phyloP scores from a whole-genome alignment of 2,888 invertebrate genomes.

The Leucophora obtusa region DNA sequence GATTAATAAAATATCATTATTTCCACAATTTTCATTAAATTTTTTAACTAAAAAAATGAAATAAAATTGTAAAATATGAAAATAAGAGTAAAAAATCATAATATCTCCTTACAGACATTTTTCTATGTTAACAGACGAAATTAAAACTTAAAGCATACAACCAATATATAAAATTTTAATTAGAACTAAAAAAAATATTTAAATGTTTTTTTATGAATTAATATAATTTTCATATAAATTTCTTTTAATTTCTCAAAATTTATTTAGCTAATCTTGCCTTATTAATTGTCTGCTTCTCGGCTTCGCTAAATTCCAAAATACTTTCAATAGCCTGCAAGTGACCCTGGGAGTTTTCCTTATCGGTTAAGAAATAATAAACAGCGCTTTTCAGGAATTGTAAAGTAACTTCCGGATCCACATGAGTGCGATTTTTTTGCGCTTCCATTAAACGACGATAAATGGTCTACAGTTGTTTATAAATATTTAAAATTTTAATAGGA shows the following conservation, averaged over 20 bases:
- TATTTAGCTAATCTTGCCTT: slow-evolving; percentile 81
- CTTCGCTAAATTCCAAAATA: slow-evolving; percentile 91
- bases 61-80: neutral
- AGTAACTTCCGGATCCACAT: slow-evolving; percentile 93
- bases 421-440: slow-evolving; percentile 85
- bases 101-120: neutral
- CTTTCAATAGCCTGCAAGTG: slow-evolving; percentile 93
- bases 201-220: neutral
- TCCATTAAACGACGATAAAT: slow-evolving; percentile 91
- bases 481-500: slow-evolving; percentile 7
- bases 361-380: slow-evolving; percentile 93
- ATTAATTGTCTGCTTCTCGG: slow-evolving; percentile 88
- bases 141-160: slow-evolving; percentile 3
- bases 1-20: neutral
- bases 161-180: neutral
- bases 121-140: neutral
- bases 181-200: neutral
- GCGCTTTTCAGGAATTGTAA: slow-evolving; percentile 95
- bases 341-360: slow-evolving; percentile 92
- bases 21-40: neutral
- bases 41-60: neutral
- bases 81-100: neutral
- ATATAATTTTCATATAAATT: slow-evolving; percentile 18
- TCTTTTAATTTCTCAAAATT: slow-evolving; percentile 36
- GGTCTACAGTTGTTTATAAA: slow-evolving; percentile 81